A percentile compares a stretch with the other conserved stretches of the same genome.
phyloP scores from a whole-genome alignment of 30 jellyfish, hydroid and myxozoan species.

The Rhopilema esculentum region DNA sequence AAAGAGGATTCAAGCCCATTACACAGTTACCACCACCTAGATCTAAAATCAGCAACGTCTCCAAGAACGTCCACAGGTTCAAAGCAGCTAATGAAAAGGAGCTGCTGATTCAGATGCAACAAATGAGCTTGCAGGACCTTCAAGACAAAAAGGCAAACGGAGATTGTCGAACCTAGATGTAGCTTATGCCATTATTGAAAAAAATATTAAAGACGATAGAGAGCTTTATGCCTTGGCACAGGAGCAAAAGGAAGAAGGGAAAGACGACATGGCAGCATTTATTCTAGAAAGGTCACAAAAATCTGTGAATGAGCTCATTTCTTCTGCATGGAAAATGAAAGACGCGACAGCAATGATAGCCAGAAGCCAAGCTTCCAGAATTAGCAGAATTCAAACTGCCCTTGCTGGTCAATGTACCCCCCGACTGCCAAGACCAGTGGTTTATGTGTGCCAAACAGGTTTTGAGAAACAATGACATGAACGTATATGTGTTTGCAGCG shows the following conservation, averaged over 20 bases:
- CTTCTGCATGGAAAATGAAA: constrained; percentile 13
- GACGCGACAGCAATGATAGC: background rate
- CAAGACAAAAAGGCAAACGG: background rate
- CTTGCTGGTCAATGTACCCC: background rate
- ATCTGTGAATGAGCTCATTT: background rate
- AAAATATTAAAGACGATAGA: background rate
- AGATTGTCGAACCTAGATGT: constrained; percentile 1
- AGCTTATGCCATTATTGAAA: background rate
- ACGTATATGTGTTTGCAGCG: background rate
- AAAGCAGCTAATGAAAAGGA: background rate
- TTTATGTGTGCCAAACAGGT: background rate
- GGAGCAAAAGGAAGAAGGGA: constrained; percentile 20
- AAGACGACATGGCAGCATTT: background rate
- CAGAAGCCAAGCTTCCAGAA: background rate
- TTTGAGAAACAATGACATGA: background rate
- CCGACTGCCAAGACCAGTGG: constrained; percentile 33
- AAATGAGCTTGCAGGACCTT: background rate
- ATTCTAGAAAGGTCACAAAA: constrained; percentile 1
- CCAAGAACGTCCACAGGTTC: constrained; percentile 2
- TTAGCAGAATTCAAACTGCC: background rate
- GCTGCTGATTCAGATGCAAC: background rate
- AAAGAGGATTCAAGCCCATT: background rate
- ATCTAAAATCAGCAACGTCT: background rate
- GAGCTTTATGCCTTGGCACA: constrained; percentile 31
- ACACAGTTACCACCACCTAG: constrained; percentile 9